A percentile compares a stretch with the other conserved stretches of the same genome.
Evolutionary conservation across 2,797 vertebrate species (phyloP).

Genomic region (Microchirus variegatus): DNA sequence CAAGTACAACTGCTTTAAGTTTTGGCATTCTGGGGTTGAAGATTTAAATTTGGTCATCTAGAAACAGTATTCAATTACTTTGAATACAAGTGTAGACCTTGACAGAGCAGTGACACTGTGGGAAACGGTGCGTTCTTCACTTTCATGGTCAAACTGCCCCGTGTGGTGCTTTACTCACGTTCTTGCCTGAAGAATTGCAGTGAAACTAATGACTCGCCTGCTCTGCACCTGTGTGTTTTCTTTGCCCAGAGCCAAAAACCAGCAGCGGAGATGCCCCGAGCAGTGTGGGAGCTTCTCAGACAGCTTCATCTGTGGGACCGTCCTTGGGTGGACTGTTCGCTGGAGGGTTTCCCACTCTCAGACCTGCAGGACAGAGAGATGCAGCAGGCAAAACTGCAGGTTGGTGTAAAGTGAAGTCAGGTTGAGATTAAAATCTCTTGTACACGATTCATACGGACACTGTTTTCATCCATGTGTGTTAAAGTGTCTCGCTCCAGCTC

Average conservation of each 20-base stretch:
- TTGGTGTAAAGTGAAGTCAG: slow-evolving; percentile 55
- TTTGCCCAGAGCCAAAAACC: slow-evolving; percentile 79
- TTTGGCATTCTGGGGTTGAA: no score
- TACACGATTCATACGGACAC: neutral
- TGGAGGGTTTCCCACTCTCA: slow-evolving; percentile 92
- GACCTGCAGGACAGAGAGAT: slow-evolving; percentile 90
- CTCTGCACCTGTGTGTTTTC: neutral
- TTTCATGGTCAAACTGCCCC: no score
- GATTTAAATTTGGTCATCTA: no score
- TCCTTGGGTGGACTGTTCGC: slow-evolving; percentile 91
- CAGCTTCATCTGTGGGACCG: slow-evolving; percentile 69
- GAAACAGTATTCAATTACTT: no score
- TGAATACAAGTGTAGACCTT: no score
- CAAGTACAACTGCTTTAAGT: no score
- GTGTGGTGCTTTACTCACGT: no score
- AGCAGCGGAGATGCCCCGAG: slow-evolving; percentile 73
- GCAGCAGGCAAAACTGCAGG: slow-evolving; percentile 81
- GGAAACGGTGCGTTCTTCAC: no score
- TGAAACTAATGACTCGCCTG: neutral
- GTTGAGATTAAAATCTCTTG: no score
- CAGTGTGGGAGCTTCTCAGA: slow-evolving; percentile 53
- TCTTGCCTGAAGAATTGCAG: no score
- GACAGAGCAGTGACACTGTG: no score
- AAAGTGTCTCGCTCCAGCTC: slow-evolving; percentile 11
- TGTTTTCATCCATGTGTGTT: slow-evolving; percentile 19